phyloP scores from a whole-genome alignment of 2,797 vertebrate genomes.

The Oreochromis grahami region DNA sequence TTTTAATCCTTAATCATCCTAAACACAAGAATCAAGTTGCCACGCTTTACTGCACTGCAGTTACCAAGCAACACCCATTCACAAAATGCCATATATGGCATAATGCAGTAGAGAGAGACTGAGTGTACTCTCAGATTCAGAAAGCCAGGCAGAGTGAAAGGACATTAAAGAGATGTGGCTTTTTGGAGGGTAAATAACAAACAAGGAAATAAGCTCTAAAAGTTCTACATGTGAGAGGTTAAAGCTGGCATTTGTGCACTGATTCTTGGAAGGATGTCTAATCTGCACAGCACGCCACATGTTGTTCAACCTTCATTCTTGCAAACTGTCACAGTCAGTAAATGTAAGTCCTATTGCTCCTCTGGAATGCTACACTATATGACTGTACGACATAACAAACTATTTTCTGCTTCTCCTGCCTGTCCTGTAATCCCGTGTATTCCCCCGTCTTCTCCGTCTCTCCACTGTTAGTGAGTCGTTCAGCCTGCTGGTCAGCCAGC shows the following conservation, averaged over 20 bases:
- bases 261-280: neutral
- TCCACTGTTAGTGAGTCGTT: constrained; percentile 5
- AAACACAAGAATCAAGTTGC: constrained; percentile 44
- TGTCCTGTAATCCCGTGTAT: constrained; percentile 1
- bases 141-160: neutral
- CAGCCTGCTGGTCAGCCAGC: constrained; percentile 8
- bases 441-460: neutral
- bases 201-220: neutral
- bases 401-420: neutral
- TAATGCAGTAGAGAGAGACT: constrained; percentile 38
- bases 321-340: neutral
- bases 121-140: constrained; percentile 7
- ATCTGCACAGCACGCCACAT: neutral
- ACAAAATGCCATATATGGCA: constrained; percentile 61
- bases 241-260: neutral
- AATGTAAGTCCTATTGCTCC: neutral
- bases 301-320: neutral
- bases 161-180: neutral
- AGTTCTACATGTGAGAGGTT: neutral
- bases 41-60: constrained; percentile 61
- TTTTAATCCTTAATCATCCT: constrained; percentile 27
- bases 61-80: constrained; percentile 76
- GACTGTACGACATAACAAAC: neutral
- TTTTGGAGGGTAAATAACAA: constrained; percentile 6
- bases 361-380: neutral